Conservation (phyloP, 2,113 vertebrate genomes). For the Tupaia tana region DNA sequence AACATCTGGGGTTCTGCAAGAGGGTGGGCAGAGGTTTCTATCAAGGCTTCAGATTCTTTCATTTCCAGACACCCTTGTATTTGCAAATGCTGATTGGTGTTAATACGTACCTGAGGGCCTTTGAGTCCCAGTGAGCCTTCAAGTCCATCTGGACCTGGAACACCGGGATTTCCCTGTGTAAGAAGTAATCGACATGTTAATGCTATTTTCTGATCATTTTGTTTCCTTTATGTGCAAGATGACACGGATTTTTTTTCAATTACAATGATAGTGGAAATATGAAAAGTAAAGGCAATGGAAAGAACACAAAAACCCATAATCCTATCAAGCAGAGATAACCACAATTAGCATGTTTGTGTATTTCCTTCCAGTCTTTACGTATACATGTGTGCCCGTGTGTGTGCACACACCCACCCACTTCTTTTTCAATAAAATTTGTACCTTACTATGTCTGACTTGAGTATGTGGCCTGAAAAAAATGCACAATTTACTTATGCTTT, state of each 20-base stretch:
- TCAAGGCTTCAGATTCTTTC: background rate
- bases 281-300: background rate
- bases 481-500: background rate
- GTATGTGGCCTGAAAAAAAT: background rate
- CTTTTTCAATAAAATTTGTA: background rate
- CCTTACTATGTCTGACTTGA: background rate
- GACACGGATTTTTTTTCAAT: background rate
- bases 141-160: constrained; percentile 42
- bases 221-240: background rate
- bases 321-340: background rate
- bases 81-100: background rate
- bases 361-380: background rate
- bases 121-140: constrained; percentile 68
- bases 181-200: constrained; percentile 49
- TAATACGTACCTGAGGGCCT: constrained; percentile 73
- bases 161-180: constrained; percentile 63
- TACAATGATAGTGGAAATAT: background rate
- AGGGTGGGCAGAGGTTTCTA: background rate
- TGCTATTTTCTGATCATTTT: background rate
- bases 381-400: no score
- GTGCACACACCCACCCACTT: background rate
- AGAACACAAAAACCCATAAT: background rate
- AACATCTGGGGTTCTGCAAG: background rate
- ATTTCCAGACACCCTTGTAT: background rate
- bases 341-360: background rate